Base-by-base conservation (phyloP, 2,888 invertebrate species). In the Trileptium ribeirensis region DNA sequence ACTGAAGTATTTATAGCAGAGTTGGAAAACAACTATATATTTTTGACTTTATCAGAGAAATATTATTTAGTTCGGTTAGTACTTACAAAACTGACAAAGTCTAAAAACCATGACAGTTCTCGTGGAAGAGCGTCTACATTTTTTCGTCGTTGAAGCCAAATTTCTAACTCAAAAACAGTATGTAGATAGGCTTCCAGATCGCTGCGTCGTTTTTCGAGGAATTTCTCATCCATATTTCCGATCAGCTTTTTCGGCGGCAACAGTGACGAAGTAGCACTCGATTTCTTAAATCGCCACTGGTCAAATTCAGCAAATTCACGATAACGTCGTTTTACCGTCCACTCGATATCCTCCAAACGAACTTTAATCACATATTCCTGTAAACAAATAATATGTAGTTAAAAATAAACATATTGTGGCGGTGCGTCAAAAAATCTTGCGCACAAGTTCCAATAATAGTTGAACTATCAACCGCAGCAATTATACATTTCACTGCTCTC, bases 171-270 rank as follows among this genome's bases (percentile, higher is more conserved):
- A 74, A 86, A 81, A 19, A 95, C 91, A 84, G 92, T 93, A 86
- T 89, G 89, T 77, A 97, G 90, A 89, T 97, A 97, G 78, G 92
- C 91, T 89, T 95, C 93, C 67, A 97, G 90, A 29, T 93, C 94
- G 83, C 92, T 91, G 82, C 94, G 92, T 80, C 97, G 92, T 86
- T 93, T 94, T 87, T 94, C 94, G 0, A 98, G 91, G 88, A 98
- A 97, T 81, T 92, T 91, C 0, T 94, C 94, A 84, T 94, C 94
- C 89, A 94, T 94, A 87, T 96, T 96, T 0, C 96, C 93, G 86
- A 96, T 93, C 1, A 95, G 91, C 90, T 96, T 96, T 89, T 98
- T 97, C 0, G 95, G 95, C 19, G 97, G 97, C 29, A 97, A 90
- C 82, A 95, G 91, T 88, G 94, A 94, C 3, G 94, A 92, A 1